These are phyloP conservation scores for Dendronephthya gigantea DNA, from an alignment of 64 coral and sea anemone genomes.

Conservation along the genomic window DNA sequence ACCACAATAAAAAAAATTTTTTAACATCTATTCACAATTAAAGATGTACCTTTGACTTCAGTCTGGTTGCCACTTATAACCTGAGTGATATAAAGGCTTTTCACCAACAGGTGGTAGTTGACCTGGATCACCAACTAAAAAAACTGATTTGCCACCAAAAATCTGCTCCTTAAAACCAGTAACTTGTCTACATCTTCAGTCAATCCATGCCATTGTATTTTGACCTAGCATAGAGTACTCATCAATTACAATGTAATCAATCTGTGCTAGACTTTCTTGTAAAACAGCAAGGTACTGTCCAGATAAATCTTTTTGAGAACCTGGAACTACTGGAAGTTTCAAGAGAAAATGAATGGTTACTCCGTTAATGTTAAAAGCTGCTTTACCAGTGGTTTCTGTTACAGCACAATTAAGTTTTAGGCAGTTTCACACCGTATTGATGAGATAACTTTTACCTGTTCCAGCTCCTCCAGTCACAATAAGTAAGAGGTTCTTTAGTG, in stretches of 20 bases:
- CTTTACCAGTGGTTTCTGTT: slow-evolving; percentile 17
- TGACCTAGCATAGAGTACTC: slow-evolving; percentile 37
- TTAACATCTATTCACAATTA: too few relatives aligned
- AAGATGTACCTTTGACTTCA: too few relatives aligned
- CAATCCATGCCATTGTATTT: neutral
- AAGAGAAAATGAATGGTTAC: slow-evolving; percentile 45
- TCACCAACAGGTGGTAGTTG: slow-evolving; percentile 7
- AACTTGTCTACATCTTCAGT: neutral
- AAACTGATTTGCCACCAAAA: neutral
- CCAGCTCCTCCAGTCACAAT: slow-evolving; percentile 2
- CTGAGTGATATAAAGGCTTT: neutral
- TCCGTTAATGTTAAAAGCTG: slow-evolving; percentile 44
- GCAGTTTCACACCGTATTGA: neutral
- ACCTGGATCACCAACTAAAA: neutral
- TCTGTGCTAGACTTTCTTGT: slow-evolving; percentile 8
- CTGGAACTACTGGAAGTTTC: slow-evolving; percentile 36
- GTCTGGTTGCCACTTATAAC: too few relatives aligned
- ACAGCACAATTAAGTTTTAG: slow-evolving; percentile 26
- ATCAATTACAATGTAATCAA: slow-evolving; percentile 51
- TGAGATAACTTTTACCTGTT: slow-evolving; percentile 12
- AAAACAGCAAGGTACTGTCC: slow-evolving; percentile 22
- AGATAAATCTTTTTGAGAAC: slow-evolving; percentile 9
- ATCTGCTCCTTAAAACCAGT: neutral
- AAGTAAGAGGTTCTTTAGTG: neutral
- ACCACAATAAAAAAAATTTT: too few relatives aligned